Evolutionary conservation across 2,113 vertebrate species (phyloP), one percentile per base, ranked within the genome.

Genomic region (Bos indicus): DNA sequence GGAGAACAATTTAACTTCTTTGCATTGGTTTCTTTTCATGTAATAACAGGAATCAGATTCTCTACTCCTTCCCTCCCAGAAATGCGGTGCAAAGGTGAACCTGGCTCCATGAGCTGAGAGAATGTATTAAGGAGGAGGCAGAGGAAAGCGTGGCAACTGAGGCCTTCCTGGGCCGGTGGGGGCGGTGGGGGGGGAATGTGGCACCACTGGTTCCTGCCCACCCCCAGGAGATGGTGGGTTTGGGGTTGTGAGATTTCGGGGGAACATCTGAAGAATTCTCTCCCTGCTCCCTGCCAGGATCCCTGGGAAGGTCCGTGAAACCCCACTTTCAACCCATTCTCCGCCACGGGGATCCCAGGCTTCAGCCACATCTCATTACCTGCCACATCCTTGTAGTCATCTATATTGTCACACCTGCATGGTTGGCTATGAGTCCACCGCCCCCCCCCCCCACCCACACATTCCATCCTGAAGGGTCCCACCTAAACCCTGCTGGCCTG

Each of bases 11-110:
- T 21, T 48, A 6, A 7, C 23, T 48, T 57, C 33, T 57, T 51
- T n/a, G 56, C 48, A 5, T 16, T 28, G 28, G 57, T 36, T 26
- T 90, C 54, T 90, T 64, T n/a, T 43, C 43, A 28, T 5, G n/a
- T 46, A 21, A 46, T 2, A 16, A 43, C 0, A 48, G 33, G 16
- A 90, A 40, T 40, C 4, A 64, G 19, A 64, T 15, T 36, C 82
- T 48, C 14, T 26, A 77, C 26, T 46, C 21, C 2, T 33, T 9
- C 5, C 59, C 10, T 15, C 40, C 60, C 0, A 15, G 78, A 23
- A n/a, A 6, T 1, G 33, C 0, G 2, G 40, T 1, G 40, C 52
- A 19, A 2, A 40, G 5, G 46, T 12, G 36, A 15, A 33, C 23
- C 26, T 6, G 16, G 30, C 94, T 57, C 52, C 33, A 28, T 9